Evolutionary conservation across 2,888 invertebrate genomes (phyloP), one percentile per base, ranked within the genome.

Genomic region (Eremobia ochroleuca): DNA sequence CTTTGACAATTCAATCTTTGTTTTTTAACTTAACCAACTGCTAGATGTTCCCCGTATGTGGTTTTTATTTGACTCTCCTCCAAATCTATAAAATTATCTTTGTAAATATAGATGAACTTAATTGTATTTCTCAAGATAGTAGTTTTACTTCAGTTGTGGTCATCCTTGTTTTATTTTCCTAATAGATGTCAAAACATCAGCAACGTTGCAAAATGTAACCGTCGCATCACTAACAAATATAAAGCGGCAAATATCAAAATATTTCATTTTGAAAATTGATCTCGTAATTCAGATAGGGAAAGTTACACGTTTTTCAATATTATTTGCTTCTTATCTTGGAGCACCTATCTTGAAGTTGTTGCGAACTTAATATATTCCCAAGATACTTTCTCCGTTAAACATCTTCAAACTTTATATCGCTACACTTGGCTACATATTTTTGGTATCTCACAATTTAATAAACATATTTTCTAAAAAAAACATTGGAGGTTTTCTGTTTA

Each of bases 311-410:
- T 89, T 87, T 89, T 87, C 86, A 88, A 88, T 87, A 88, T 89
- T 90, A 91, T 90, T 90, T 88, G 83, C 82, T 75, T 81, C 86
- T 87, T 87, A 86, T 78, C 87, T 83, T 82, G 79, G 76, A 88
- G 88, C 86, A 90, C 90, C 91, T 91, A 90, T 89, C 88, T 85
- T 77, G 77, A 90, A 91, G 89, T 91, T 90, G 85, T 90, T 89
- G 84, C 85, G 83, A 92, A 92, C 90, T 92, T 91, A 90, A 91
- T 92, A 90, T 91, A 90, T 92, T 91, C 89, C 83, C 88, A 75
- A 79, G 85, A 89, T 91, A 92, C 91, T 92, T 92, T 91, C 86
- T 70, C 87, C 87, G 90, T 89, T 89, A 89, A 90, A 88, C 88
- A 90, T 90, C 89, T 89, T 85, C 85, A 89, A 91, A 91, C 89